phyloP scores from a whole-genome alignment of 2,113 vertebrate genomes.

The Catharus fuscescens region DNA sequence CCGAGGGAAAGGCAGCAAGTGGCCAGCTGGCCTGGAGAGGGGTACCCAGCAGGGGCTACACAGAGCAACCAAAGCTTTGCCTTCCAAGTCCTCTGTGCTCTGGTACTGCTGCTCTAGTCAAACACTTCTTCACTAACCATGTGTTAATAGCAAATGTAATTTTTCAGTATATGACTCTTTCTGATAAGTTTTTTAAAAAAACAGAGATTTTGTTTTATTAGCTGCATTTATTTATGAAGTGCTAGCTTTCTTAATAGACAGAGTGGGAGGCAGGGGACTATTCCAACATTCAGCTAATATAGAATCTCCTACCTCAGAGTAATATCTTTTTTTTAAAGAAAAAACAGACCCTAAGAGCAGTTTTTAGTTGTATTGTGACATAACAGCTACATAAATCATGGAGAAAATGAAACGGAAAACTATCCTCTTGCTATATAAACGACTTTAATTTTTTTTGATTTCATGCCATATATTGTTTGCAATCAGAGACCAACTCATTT shows the following conservation, averaged over 20 bases:
- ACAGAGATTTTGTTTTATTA: background rate
- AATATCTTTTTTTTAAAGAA: background rate
- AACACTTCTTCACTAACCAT: background rate
- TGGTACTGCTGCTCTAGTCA: background rate
- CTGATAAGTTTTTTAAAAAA: background rate
- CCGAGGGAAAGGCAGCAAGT: background rate
- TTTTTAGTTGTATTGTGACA: background rate
- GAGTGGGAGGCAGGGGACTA: background rate
- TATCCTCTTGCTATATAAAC: background rate
- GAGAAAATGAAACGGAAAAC: background rate
- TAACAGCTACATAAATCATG: background rate
- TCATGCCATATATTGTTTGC: background rate
- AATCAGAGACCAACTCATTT: background rate
- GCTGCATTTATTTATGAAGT: slow-evolving; percentile 35
- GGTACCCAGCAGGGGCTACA: background rate
- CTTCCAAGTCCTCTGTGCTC: background rate
- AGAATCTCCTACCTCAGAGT: background rate
- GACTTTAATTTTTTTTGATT: background rate
- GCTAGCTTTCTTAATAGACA: background rate
- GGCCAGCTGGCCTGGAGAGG: background rate
- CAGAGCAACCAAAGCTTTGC: background rate
- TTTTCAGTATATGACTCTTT: background rate
- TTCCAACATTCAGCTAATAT: background rate
- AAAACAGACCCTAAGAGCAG: background rate
- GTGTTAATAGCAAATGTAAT: background rate